A percentile compares a stretch with the other conserved stretches of the same genome.
These are phyloP conservation scores for Agrochola macilenta DNA, from an alignment of 2,888 invertebrate genomes.

Conservation along the genomic window DNA sequence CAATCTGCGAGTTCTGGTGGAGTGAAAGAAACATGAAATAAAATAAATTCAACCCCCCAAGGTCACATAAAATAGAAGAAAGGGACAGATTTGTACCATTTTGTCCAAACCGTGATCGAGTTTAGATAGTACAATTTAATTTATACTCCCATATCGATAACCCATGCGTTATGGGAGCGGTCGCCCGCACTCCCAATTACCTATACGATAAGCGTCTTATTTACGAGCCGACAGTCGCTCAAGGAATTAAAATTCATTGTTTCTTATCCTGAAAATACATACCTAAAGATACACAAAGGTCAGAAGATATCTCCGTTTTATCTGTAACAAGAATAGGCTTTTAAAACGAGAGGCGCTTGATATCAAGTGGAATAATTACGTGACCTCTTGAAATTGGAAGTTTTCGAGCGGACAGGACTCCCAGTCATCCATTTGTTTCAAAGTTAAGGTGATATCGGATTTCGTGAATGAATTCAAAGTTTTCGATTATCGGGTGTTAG, in stretches of 20 bases:
- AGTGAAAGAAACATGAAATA: background rate
- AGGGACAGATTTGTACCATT: conserved; percentile 74
- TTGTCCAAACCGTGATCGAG: conserved; percentile 73
- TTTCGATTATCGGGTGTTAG: conserved; percentile 76
- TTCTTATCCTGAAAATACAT: conserved; percentile 86
- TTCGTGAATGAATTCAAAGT: conserved; percentile 75
- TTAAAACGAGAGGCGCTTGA: conserved; percentile 81
- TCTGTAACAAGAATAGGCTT: conserved; percentile 90
- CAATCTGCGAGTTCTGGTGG: background rate
- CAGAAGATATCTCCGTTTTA: conserved; percentile 87
- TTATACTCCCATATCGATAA: conserved; percentile 80
- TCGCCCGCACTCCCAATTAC: conserved; percentile 89
- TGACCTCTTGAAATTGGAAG: conserved; percentile 82
- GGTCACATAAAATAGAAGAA: conserved; percentile 32
- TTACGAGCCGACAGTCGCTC: conserved; percentile 80
- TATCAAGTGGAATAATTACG: conserved; percentile 81
- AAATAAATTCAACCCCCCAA: conserved; percentile 7
- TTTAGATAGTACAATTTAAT: conserved; percentile 80
- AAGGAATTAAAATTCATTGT: conserved; percentile 90
- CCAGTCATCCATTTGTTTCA: conserved; percentile 75
- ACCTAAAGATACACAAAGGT: conserved; percentile 84
- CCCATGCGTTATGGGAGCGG: conserved; percentile 79
- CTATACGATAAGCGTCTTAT: conserved; percentile 88
- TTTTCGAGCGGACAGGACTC: conserved; percentile 69
- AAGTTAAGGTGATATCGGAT: conserved; percentile 77